phyloP scores from a whole-genome alignment of 2,113 vertebrate species.

The Hippocampus zosterae region DNA sequence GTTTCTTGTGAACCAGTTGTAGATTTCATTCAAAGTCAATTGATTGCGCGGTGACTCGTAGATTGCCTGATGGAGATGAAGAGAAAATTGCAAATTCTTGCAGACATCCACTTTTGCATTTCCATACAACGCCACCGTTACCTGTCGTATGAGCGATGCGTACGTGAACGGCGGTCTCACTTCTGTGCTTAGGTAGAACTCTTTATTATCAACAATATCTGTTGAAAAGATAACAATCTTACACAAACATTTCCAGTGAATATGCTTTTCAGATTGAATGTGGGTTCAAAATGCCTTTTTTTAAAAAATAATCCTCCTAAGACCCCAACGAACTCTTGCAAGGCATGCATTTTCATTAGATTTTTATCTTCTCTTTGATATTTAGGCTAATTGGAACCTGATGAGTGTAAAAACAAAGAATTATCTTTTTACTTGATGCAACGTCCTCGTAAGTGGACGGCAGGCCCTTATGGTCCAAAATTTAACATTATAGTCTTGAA shows the following conservation, averaged over 20 bases:
- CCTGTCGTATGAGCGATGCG: constrained; percentile 98
- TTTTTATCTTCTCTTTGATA: too few species aligned
- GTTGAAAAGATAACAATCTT: constrained; percentile 53
- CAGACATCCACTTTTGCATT: neutral
- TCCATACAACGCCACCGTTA: constrained; percentile 56
- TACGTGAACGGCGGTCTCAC: constrained; percentile 97
- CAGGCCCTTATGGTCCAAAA: too few species aligned
- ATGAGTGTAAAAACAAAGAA: too few species aligned
- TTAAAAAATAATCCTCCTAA: too few species aligned
- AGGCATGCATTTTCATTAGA: too few species aligned
- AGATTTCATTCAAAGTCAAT: constrained; percentile 99
- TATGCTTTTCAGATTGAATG: neutral
- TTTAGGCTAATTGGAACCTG: too few species aligned
- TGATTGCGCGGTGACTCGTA: constrained; percentile 96
- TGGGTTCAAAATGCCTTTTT: neutral
- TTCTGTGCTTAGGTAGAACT: constrained; percentile 97
- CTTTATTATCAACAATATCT: constrained; percentile 98
- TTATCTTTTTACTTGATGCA: too few species aligned
- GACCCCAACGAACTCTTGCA: too few species aligned
- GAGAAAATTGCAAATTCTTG: neutral
- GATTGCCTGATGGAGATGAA: constrained; percentile 79
- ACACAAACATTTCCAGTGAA: too few species aligned
- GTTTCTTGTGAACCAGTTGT: constrained; percentile 99
- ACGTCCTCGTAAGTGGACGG: too few species aligned
- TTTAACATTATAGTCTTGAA: too few species aligned